Conservation (phyloP, 2,797 vertebrate genomes). For the Poeciliopsis gracilis region DNA sequence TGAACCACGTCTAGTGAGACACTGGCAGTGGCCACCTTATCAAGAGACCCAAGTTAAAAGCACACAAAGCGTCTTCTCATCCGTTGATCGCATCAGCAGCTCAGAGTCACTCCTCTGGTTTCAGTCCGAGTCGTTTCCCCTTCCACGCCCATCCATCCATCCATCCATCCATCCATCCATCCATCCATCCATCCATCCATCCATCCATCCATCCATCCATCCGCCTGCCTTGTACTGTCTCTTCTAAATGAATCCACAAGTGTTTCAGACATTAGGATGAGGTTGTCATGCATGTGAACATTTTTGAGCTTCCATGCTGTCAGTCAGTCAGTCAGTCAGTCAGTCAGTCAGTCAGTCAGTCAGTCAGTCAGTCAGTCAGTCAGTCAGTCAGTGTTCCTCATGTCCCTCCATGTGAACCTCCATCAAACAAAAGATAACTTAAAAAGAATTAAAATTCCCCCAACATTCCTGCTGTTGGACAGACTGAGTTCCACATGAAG, state of each 20-base stretch:
- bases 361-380: background rate
- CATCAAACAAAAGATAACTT: slow-evolving; percentile 17
- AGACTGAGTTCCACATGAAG: slow-evolving; percentile 79
- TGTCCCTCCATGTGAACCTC: slow-evolving; percentile 52
- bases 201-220: background rate
- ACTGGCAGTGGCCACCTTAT: slow-evolving; percentile 27
- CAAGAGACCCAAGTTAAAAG: slow-evolving; percentile 44
- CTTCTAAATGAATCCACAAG: slow-evolving; percentile 93
- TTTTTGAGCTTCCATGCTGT: slow-evolving; percentile 83
- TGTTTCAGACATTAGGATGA: slow-evolving; percentile 93
- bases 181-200: too few relatives aligned
- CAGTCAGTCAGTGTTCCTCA: slow-evolving; percentile 69
- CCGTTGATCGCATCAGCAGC: slow-evolving; percentile 5
- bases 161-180: background rate
- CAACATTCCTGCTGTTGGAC: slow-evolving; percentile 90
- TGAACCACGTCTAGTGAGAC: slow-evolving; percentile 35
- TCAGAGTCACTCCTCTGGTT: slow-evolving; percentile 34
- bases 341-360: too few relatives aligned
- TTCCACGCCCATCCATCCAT: background rate
- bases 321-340: too few relatives aligned
- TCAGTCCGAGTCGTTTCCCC: slow-evolving; percentile 19
- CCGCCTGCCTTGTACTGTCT: slow-evolving; percentile 86
- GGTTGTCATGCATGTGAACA: slow-evolving; percentile 98
- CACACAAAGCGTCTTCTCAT: slow-evolving; percentile 56
- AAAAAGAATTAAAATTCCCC: slow-evolving; percentile 69